These are phyloP conservation scores for Dromococcyx pavoninus DNA, from an alignment of 2,797 vertebrate genomes.

Conservation along the genomic window DNA sequence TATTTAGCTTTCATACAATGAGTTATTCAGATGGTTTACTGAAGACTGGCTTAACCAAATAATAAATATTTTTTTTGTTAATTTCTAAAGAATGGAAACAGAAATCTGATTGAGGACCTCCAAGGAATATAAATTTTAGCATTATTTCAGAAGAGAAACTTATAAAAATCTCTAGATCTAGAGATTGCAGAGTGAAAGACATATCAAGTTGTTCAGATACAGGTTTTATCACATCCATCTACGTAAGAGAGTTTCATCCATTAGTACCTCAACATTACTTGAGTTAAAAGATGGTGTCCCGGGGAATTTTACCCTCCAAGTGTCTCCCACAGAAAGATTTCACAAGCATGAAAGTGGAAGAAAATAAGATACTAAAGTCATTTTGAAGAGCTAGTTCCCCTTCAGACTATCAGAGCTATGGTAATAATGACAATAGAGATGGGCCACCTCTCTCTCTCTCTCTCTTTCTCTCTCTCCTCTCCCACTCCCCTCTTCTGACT, in stretches of 20 bases:
- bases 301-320: not conserved
- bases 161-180: not conserved
- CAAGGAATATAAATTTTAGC: not conserved
- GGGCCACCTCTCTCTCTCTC: not conserved
- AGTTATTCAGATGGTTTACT: not conserved
- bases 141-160: not conserved
- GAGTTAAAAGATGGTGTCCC: not conserved
- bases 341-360: not conserved
- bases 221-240: not conserved
- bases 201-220: not conserved
- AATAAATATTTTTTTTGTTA: not conserved
- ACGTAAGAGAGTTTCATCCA: not conserved
- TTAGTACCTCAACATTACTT: not conserved
- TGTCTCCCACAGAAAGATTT: not conserved
- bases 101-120: not conserved
- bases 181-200: not conserved
- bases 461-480: fast-evolving
- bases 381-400: not conserved
- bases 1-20: not conserved
- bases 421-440: not conserved
- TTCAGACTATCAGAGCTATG: not conserved
- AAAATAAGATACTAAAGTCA: not conserved
- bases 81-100: not conserved
- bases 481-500: fast-evolving
- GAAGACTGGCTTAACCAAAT: not conserved